phyloP scores from a whole-genome alignment of 2,888 invertebrate genomes.

The Drosophila nr. fundita region DNA sequence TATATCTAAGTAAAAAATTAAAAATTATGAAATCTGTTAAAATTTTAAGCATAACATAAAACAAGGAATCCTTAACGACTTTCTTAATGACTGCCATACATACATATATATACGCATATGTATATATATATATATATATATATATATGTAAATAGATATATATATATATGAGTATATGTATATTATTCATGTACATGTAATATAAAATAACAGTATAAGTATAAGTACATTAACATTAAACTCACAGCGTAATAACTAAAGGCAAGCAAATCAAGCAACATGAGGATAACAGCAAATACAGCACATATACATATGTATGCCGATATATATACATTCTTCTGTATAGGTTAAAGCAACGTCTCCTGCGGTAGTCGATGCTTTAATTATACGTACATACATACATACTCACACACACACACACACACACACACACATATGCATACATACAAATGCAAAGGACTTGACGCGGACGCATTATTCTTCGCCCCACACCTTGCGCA shows the following conservation, averaged over 20 bases:
- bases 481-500: conserved; percentile 20
- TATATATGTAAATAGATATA: conserved; percentile 33
- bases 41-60: conserved; percentile 44
- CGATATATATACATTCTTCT: conserved; percentile 3
- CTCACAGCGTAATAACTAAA: conserved; percentile 15
- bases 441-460: conserved; percentile 1
- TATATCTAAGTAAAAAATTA: conserved; percentile 36
- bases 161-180: background rate
- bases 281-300: conserved; percentile 27
- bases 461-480: background rate
- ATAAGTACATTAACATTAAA: conserved; percentile 13
- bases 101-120: conserved; percentile 47
- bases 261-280: conserved; percentile 13
- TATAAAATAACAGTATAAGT: conserved; percentile 25
- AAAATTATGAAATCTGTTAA: conserved; percentile 37
- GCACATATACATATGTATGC: conserved; percentile 16
- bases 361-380: conserved; percentile 6
- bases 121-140: conserved; percentile 15
- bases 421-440: background rate
- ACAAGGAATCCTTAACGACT: conserved; percentile 79
- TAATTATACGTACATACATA: conserved; percentile 3
- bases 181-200: conserved; percentile 16
- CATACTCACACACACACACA: background rate
- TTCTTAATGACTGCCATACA: conserved; percentile 80
- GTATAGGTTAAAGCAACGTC: conserved; percentile 10